phyloP scores from a whole-genome alignment of 2,888 invertebrate species.

The Ormyrus nitidulus region DNA sequence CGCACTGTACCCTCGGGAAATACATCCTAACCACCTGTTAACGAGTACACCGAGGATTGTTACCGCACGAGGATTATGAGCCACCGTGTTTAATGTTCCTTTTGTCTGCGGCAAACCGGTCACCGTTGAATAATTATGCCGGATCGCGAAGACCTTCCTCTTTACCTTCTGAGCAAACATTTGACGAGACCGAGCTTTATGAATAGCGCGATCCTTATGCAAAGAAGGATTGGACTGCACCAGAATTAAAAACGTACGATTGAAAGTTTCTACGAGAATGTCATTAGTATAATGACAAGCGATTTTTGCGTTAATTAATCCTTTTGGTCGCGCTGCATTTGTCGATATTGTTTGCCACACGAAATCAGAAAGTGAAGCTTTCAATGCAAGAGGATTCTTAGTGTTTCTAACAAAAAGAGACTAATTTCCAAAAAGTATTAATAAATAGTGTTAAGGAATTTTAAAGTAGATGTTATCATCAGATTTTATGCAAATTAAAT shows the following conservation, averaged over 20 bases:
- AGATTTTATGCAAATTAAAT: too few species aligned
- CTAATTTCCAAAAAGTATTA: too few species aligned
- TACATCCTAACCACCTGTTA: constrained; percentile 58
- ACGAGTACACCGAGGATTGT: constrained; percentile 38
- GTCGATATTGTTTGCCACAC: too few species aligned
- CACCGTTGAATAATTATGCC: constrained; percentile 2
- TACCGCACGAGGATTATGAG: constrained; percentile 50
- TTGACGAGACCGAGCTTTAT: not conserved
- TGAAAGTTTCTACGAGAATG: too few species aligned
- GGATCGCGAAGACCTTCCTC: not conserved
- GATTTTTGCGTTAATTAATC: too few species aligned
- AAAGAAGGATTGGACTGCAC: constrained; percentile 13
- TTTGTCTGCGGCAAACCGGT: not conserved
- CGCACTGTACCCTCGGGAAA: constrained; percentile 38
- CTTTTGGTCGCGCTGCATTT: too few species aligned
- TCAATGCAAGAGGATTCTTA: too few species aligned
- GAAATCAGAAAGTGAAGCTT: too few species aligned
- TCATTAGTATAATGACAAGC: too few species aligned
- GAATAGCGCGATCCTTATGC: not conserved
- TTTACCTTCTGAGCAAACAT: constrained; percentile 19
- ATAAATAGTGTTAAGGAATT: too few species aligned
- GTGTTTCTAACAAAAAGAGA: too few species aligned
- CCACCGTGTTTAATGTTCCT: constrained; percentile 16
- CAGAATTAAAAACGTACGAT: not conserved
- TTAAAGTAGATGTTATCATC: too few species aligned